These are phyloP conservation scores for Tanytarsus gracilentus DNA, from an alignment of 2,888 invertebrate species.

Conservation along the genomic window DNA sequence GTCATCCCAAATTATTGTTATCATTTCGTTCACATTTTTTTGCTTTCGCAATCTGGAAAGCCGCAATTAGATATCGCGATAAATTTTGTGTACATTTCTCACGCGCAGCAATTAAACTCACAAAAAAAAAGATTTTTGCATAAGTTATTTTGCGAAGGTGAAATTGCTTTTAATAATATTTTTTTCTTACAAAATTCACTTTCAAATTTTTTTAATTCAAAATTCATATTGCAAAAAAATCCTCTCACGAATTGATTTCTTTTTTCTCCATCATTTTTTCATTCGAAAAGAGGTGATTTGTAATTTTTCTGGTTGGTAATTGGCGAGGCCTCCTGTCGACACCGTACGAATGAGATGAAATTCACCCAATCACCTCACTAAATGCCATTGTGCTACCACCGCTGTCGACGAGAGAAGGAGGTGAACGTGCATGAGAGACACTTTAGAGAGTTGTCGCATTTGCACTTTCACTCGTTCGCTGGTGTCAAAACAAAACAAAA, in stretches of 20 bases:
- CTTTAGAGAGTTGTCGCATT: neutral
- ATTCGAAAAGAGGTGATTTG: neutral
- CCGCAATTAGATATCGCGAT: too few species aligned
- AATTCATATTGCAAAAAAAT: neutral
- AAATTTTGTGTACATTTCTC: too few species aligned
- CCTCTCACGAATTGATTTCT: neutral
- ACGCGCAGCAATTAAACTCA: too few species aligned
- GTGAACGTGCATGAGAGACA: neutral
- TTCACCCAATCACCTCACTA: too few species aligned
- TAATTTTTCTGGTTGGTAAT: slow-evolving; percentile 4
- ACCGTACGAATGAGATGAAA: too few species aligned
- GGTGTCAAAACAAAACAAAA: neutral
- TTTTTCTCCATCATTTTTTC: neutral
- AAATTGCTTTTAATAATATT: too few species aligned
- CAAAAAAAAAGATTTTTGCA: too few species aligned
- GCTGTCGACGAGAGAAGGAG: neutral
- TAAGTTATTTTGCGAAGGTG: too few species aligned
- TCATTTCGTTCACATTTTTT: too few species aligned
- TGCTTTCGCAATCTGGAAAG: too few species aligned
- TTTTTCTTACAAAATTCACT: slow-evolving; percentile 3
- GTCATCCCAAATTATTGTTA: too few species aligned
- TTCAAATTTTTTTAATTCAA: neutral
- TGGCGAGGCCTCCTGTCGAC: slow-evolving; percentile 3
- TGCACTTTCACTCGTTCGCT: slow-evolving; percentile 18
- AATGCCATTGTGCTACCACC: neutral